Conservation (phyloP, 2,113 vertebrate genomes). For the Syngnathus scovelli region DNA sequence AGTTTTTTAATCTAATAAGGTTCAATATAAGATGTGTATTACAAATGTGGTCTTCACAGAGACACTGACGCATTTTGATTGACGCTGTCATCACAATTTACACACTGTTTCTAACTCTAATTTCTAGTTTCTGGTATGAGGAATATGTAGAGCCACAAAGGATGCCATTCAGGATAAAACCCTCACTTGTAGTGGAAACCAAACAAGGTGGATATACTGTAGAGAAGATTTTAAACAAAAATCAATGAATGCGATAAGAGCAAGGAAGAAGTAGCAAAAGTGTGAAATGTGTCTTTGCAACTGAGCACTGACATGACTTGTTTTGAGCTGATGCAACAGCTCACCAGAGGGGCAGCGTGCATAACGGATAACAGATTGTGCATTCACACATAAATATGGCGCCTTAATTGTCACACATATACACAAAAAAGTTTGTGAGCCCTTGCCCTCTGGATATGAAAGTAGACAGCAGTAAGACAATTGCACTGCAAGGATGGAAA, state of each 20-base stretch:
- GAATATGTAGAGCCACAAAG: no score
- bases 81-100: not conserved
- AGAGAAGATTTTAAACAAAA: not conserved
- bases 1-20: not conserved
- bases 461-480: slow-evolving; percentile 13
- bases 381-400: not conserved
- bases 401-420: not conserved
- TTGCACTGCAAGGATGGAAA: slow-evolving; percentile 33
- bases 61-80: not conserved
- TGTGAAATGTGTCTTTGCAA: slow-evolving; percentile 18
- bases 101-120: no score
- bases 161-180: no score
- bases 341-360: slow-evolving; percentile 42
- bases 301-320: slow-evolving; percentile 32
- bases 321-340: slow-evolving; percentile 40
- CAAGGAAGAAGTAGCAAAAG: not conserved
- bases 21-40: not conserved
- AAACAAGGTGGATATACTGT: no score
- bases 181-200: no score
- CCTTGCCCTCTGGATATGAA: slow-evolving; percentile 46
- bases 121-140: no score
- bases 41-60: not conserved
- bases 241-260: not conserved
- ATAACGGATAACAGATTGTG: slow-evolving; percentile 40
- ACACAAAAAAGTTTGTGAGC: slow-evolving; percentile 17